Percentiles rank a stretch among this genome's conserved stretches.
Evolutionary conservation across 1,140 invertebrate genomes (phyloP).

Genomic region (Phymastichus coffea): DNA sequence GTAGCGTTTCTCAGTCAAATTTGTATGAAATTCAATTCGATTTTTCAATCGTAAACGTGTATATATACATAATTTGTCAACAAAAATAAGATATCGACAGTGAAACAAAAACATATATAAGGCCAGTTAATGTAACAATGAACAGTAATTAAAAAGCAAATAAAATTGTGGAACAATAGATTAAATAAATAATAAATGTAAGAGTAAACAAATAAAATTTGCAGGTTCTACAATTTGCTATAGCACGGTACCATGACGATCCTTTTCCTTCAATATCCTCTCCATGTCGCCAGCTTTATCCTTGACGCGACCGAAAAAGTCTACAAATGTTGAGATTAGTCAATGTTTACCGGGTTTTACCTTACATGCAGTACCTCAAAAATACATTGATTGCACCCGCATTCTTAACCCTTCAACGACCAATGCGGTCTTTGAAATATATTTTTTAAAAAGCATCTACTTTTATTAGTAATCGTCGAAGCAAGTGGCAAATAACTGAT

Average conservation of each 20-base stretch:
- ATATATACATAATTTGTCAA: neutral
- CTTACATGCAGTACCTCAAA: slow-evolving; percentile 1
- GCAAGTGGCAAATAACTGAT: no score
- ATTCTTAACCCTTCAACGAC: slow-evolving; percentile 10
- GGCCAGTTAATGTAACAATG: neutral
- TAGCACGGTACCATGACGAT: slow-evolving; percentile 73
- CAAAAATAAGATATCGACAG: neutral
- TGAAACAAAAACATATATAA: neutral
- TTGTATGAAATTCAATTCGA: neutral
- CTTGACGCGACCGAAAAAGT: slow-evolving; percentile 90
- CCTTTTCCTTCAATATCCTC: slow-evolving; percentile 86
- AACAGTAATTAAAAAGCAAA: no score
- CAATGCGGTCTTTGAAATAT: no score
- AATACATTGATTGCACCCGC: neutral
- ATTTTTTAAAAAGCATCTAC: no score
- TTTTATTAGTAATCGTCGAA: no score
- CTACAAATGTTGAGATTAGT: slow-evolving; percentile 57
- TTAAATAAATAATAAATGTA: neutral
- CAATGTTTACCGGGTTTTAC: slow-evolving; percentile 12
- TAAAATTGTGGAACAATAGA: no score
- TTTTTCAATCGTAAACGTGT: neutral
- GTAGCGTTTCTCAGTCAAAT: no score
- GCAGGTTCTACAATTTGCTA: neutral
- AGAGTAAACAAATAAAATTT: neutral
- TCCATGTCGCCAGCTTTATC: slow-evolving; percentile 90